phyloP scores from a whole-genome alignment of 2,113 vertebrate species.

The Ameiurus melas region DNA sequence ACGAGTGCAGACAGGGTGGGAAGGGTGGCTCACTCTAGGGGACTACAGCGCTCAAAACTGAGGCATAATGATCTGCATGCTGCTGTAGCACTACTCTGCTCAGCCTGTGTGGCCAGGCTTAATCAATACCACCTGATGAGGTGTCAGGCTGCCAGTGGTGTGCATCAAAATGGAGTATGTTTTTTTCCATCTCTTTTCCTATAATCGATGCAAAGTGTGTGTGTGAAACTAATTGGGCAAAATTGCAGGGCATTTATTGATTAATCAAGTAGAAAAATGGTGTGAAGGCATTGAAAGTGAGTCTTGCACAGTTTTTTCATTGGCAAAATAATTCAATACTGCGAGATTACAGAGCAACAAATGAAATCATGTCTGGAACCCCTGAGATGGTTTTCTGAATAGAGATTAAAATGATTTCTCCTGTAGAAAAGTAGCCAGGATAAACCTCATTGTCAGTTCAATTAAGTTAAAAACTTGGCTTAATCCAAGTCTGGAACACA shows the following conservation, averaged over 20 bases:
- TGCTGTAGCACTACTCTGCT: conserved; percentile 65
- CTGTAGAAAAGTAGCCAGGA: conserved; percentile 3
- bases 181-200: conserved; percentile 59
- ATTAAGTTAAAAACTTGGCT: not conserved
- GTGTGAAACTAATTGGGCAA: conserved; percentile 77
- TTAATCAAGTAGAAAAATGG: conserved; percentile 76
- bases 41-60: conserved; percentile 56
- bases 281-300: conserved; percentile 58
- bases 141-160: conserved; percentile 73
- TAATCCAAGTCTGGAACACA: not conserved
- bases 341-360: conserved; percentile 2
- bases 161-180: conserved; percentile 76
- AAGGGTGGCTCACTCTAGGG: conserved; percentile 62
- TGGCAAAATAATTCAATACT: conserved; percentile 59
- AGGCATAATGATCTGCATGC: conserved; percentile 64
- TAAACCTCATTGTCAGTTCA: conserved; percentile 13
- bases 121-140: conserved; percentile 79
- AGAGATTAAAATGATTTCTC: conserved; percentile 6
- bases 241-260: conserved; percentile 76
- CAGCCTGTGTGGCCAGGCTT: conserved; percentile 60
- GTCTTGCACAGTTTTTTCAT: conserved; percentile 66
- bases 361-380: conserved; percentile 28
- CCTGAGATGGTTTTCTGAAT: conserved; percentile 11
- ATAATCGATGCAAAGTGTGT: conserved; percentile 72
- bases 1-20: conserved; percentile 50